Evolutionary conservation across 1,140 invertebrate genomes (phyloP).

Genomic region (Cydia amplana): DNA sequence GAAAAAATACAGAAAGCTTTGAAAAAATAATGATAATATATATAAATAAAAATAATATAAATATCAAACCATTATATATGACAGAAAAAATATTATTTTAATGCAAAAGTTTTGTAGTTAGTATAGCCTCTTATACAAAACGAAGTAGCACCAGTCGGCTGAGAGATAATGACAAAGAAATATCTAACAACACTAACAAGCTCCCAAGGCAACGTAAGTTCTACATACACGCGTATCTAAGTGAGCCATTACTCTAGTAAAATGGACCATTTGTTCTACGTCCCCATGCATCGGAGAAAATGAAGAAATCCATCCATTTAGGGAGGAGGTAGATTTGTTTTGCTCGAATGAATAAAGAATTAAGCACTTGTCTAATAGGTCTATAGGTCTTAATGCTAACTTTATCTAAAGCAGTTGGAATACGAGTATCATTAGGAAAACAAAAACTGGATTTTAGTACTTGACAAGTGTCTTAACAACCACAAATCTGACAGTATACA

Average conservation of each 20-base stretch:
- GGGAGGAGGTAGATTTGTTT: constrained; percentile 25
- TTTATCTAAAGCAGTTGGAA: background rate
- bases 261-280: constrained; percentile 29
- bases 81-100: too few species aligned
- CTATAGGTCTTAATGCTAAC: too few species aligned
- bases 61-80: too few species aligned
- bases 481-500: too few species aligned
- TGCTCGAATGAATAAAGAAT: constrained; percentile 21
- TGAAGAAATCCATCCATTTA: constrained; percentile 29
- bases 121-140: background rate
- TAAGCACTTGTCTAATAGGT: background rate
- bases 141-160: background rate
- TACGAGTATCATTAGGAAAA: background rate
- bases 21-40: too few species aligned
- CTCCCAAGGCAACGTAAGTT: constrained; percentile 20
- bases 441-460: background rate
- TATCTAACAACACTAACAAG: constrained; percentile 26
- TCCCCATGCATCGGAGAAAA: constrained; percentile 26
- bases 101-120: too few species aligned
- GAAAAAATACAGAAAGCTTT: too few species aligned
- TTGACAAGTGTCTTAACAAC: too few species aligned
- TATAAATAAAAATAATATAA: too few species aligned
- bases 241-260: constrained; percentile 32
- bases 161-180: constrained; percentile 24
- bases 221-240: constrained; percentile 29